Base-by-base conservation (phyloP, 2,888 invertebrate species). In the Imbricaverruca yamaguchii region DNA sequence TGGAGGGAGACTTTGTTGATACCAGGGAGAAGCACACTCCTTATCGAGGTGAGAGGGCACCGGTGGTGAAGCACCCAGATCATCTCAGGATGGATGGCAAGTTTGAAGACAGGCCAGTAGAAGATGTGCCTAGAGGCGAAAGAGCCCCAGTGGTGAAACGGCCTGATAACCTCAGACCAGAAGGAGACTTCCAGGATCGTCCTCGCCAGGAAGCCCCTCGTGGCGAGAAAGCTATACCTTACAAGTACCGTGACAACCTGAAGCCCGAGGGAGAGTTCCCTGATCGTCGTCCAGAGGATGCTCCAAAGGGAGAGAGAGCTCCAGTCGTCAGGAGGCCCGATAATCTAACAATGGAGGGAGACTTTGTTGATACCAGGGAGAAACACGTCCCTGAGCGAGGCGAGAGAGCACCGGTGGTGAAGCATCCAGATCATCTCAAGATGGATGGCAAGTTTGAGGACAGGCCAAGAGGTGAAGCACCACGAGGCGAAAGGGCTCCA, bases 81-180 rank as follows among this genome's bases (percentile, higher is more conserved):
- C 39, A 39, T 39, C 39, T 39, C 4, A 39, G 4, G 39, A 39
- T 39, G 39, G 39, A 39, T 39, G 39, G 39, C 1, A 39, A 39
- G 81, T 77, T 65, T 53, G 83, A 82, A 79, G 83, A 83, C 39
- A 89, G 91, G 80, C 56, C 81, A 21, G 23, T 53, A 18, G 55
- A 55, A 10, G 78, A 69, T 59, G 59, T 59, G 1, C 59, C 59
- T 13, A 11, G 59, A 25, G 57, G 81, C 13, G 82, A 82, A 21
- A 69, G 78, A 56, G 80, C 80, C 59, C 81, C 85, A 53, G 82
- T 82, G 0, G 82, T 81, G 69, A 83, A 82, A 81, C 84, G 83
- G 8, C 84, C 83, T 7, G 89, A 90, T 82, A 91, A 91, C 85
- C 84, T 91, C 0, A 87, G 86, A 85, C 90, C 92, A 89, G 92